Percentiles rank a stretch among this genome's conserved stretches.
Evolutionary conservation across 1,140 invertebrate species (phyloP).

Genomic region (Heliconius eleuchia): DNA sequence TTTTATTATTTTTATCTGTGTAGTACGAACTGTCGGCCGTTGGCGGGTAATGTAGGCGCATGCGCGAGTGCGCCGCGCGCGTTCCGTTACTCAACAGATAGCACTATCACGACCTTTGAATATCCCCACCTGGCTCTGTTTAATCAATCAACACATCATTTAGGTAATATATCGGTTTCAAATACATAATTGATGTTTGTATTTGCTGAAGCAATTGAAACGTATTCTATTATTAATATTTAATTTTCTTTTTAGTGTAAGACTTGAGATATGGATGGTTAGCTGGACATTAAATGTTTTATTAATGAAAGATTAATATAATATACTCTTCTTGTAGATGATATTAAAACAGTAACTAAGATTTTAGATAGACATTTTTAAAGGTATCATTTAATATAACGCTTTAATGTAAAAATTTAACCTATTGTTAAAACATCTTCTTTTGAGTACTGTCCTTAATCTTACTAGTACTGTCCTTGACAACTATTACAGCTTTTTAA

Average conservation of each 20-base stretch:
- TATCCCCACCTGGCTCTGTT: slow-evolving; percentile 20
- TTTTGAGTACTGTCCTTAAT: no score
- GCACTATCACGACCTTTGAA: slow-evolving; percentile 28
- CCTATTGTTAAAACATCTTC: no score
- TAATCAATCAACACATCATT: slow-evolving; percentile 16
- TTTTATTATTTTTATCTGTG: slow-evolving; percentile 2
- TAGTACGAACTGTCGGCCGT: slow-evolving; percentile 51
- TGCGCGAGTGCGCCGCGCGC: slow-evolving; percentile 58
- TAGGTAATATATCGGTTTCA: not conserved
- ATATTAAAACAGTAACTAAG: no score
- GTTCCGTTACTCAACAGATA: slow-evolving; percentile 65
- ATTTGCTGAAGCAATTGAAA: not conserved
- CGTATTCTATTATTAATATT: not conserved
- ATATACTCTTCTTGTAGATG: no score
- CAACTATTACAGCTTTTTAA: no score
- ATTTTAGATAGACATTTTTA: no score
- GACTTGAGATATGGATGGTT: not conserved
- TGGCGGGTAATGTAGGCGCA: slow-evolving; percentile 68
- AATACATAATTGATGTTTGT: not conserved
- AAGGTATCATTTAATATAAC: no score
- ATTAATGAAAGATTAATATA: no score
- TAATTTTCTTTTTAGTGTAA: not conserved
- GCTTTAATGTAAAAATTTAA: no score
- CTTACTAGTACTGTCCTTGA: no score
- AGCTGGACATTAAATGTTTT: not conserved